phyloP scores from a whole-genome alignment of 2,888 invertebrate species.

The Cosmia pyralina region DNA sequence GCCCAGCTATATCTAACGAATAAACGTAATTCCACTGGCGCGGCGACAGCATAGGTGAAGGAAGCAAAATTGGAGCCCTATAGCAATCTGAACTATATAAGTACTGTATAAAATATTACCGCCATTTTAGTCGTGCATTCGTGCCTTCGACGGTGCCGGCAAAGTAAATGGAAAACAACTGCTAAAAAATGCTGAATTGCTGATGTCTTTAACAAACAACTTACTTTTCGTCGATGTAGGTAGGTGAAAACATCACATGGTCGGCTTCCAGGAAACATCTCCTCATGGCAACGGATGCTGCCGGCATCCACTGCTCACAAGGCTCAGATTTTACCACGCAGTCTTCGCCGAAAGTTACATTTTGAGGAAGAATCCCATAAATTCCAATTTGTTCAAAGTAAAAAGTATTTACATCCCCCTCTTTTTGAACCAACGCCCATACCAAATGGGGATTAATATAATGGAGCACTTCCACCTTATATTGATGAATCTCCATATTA shows the following conservation, averaged over 20 bases:
- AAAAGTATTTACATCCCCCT: conserved; percentile 54
- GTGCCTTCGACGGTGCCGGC: background rate
- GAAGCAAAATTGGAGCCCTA: background rate
- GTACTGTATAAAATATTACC: no score
- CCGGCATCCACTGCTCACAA: conserved; percentile 76
- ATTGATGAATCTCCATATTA: conserved; percentile 73
- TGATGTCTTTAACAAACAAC: conserved; percentile 1
- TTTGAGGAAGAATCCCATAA: conserved; percentile 78
- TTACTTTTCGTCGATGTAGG: conserved; percentile 77
- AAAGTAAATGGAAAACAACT: background rate
- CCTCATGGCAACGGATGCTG: conserved; percentile 70
- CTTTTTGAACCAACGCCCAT: conserved; percentile 74
- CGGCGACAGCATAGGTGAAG: background rate
- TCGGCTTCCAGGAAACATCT: conserved; percentile 66
- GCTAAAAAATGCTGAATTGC: background rate
- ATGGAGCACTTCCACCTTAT: conserved; percentile 78
- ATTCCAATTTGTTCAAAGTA: conserved; percentile 82
- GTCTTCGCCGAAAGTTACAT: conserved; percentile 61
- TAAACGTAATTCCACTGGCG: background rate
- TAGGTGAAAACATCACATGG: conserved; percentile 76
- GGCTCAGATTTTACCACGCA: conserved; percentile 60
- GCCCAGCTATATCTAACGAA: background rate
- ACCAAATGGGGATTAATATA: conserved; percentile 81
- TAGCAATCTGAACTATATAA: background rate
- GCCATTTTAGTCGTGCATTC: background rate